Conservation (phyloP, 2,797 vertebrate species). For the Aldrovandia affinis region DNA sequence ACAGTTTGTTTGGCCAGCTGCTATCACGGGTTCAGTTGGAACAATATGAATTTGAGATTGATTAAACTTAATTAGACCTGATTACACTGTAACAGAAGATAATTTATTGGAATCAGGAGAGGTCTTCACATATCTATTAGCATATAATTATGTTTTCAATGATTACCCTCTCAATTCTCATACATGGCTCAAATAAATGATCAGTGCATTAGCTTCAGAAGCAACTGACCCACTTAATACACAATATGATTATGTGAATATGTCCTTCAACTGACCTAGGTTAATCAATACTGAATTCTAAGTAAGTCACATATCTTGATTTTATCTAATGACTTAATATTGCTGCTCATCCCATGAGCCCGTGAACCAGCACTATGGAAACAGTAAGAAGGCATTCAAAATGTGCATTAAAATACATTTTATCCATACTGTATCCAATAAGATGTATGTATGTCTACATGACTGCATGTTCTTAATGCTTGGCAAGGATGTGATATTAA, state of each 20-base stretch:
- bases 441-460: too few relatives aligned
- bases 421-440: too few relatives aligned
- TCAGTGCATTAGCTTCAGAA: slow-evolving; percentile 14
- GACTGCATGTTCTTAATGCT: too few relatives aligned
- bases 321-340: not conserved
- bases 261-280: slow-evolving; percentile 18
- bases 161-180: slow-evolving; percentile 5
- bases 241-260: slow-evolving; percentile 4
- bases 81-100: slow-evolving; percentile 8
- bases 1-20: not conserved
- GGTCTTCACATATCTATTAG: slow-evolving; percentile 18
- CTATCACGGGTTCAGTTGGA: slow-evolving; percentile 7
- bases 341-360: not conserved
- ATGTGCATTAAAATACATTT: too few relatives aligned
- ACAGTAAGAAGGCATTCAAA: not conserved
- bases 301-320: not conserved
- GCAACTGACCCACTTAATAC: not conserved
- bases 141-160: slow-evolving; percentile 24
- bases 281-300: not conserved
- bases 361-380: not conserved
- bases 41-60: slow-evolving; percentile 13
- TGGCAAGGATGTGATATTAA: too few relatives aligned
- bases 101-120: slow-evolving; percentile 24
- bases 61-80: slow-evolving; percentile 19
- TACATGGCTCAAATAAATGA: slow-evolving; percentile 17